Conservation (phyloP, 2,797 vertebrate genomes). For the Echiichthys vipera region DNA sequence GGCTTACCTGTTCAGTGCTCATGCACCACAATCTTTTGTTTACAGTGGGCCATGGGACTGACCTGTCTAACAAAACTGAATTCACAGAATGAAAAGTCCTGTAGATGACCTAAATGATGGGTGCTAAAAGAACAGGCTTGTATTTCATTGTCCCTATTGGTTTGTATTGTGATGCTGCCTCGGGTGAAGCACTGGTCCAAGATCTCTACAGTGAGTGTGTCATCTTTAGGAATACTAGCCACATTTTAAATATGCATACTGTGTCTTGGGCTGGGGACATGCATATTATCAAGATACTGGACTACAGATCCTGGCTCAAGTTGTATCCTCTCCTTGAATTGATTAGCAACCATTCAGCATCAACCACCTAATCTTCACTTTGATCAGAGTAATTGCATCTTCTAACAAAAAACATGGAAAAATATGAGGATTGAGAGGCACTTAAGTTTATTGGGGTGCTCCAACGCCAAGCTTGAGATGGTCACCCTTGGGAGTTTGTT, state of each 20-base stretch:
- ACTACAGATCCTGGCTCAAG: background rate
- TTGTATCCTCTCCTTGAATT: background rate
- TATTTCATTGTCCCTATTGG: background rate
- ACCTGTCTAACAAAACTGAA: background rate
- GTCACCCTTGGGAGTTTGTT: constrained; percentile 19
- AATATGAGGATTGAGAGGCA: constrained; percentile 8
- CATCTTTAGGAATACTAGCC: background rate
- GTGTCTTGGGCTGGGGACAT: background rate
- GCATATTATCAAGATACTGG: background rate
- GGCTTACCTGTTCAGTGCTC: background rate
- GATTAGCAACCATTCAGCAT: background rate
- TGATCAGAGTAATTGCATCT: background rate
- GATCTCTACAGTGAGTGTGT: background rate
- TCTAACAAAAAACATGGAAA: background rate
- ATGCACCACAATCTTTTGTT: background rate
- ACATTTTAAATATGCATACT: background rate
- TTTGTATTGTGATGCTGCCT: background rate
- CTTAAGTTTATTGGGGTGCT: constrained; percentile 33
- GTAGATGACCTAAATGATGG: constrained; percentile 21
- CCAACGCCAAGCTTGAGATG: background rate
- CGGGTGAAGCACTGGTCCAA: background rate
- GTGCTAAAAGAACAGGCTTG: background rate
- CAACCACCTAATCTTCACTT: background rate
- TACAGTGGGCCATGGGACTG: background rate
- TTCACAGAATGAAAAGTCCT: background rate